Conservation (phyloP, 2,888 invertebrate genomes). For the Heliconius cydno region DNA sequence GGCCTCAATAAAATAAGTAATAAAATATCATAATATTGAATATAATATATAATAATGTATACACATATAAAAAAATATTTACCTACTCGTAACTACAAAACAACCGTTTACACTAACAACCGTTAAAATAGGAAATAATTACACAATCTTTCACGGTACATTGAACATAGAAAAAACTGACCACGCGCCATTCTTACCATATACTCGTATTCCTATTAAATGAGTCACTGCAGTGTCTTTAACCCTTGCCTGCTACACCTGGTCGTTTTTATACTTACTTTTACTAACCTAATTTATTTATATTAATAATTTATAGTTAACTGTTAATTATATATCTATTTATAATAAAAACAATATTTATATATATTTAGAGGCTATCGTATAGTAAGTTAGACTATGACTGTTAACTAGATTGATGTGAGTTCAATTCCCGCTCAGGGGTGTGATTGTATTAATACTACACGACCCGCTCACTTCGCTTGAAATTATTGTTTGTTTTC, state of each 20-base stretch:
- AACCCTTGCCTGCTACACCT: conserved; percentile 7
- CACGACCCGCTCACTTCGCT: too few relatives aligned
- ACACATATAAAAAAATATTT: conserved; percentile 55
- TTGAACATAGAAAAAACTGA: conserved; percentile 16
- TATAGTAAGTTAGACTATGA: too few relatives aligned
- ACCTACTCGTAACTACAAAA: conserved; percentile 28
- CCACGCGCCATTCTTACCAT: conserved; percentile 11
- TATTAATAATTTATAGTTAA: too few relatives aligned
- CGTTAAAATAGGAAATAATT: conserved; percentile 21
- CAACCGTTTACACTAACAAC: background rate
- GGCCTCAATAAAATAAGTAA: too few relatives aligned
- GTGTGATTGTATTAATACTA: background rate
- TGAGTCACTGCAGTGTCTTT: conserved; percentile 18
- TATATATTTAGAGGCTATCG: background rate
- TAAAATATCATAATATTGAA: too few relatives aligned
- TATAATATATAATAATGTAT: background rate
- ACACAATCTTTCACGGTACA: conserved; percentile 19
- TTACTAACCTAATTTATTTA: conserved; percentile 1
- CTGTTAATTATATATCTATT: background rate
- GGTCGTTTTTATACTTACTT: conserved; percentile 6
- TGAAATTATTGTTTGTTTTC: background rate
- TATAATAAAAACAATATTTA: background rate
- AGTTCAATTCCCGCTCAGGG: background rate
- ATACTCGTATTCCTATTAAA: background rate
- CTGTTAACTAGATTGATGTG: background rate